Evolutionary conservation across 2,888 invertebrate genomes (phyloP).

Genomic region (Amorpha juglandis): DNA sequence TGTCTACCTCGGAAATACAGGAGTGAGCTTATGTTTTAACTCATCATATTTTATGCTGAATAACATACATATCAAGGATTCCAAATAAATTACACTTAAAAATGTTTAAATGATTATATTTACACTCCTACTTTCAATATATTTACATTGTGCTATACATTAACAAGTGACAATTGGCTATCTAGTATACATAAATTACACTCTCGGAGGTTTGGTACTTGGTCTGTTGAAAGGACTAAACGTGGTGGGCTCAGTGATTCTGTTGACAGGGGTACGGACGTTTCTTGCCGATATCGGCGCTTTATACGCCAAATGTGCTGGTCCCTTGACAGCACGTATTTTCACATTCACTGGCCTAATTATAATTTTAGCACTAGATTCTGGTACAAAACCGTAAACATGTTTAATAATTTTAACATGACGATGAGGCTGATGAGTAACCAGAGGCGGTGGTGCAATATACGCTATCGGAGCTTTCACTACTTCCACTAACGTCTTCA

Average conservation of each 20-base stretch:
- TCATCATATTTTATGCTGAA: no score
- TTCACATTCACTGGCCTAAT: slow-evolving; percentile 61
- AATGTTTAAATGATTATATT: slow-evolving; percentile 37
- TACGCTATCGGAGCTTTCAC: slow-evolving; percentile 73
- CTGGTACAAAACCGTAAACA: slow-evolving; percentile 65
- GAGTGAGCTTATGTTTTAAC: no score
- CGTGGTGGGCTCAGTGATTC: slow-evolving; percentile 68
- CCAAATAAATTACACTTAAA: not conserved
- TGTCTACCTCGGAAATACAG: no score
- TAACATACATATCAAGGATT: no score
- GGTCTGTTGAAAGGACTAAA: slow-evolving; percentile 60
- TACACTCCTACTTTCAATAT: slow-evolving; percentile 44
- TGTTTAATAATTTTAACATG: slow-evolving; percentile 60
- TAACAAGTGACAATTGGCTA: slow-evolving; percentile 59
- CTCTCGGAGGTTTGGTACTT: slow-evolving; percentile 62
- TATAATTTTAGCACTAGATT: slow-evolving; percentile 60
- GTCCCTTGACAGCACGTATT: slow-evolving; percentile 50
- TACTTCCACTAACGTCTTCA: slow-evolving; percentile 72
- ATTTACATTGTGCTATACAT: slow-evolving; percentile 56
- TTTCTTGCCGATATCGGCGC: slow-evolving; percentile 43
- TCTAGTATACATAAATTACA: slow-evolving; percentile 43
- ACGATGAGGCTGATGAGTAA: slow-evolving; percentile 46
- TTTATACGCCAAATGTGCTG: slow-evolving; percentile 51
- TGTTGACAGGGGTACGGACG: slow-evolving; percentile 45
- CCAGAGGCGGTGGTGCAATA: slow-evolving; percentile 69